Percentiles rank a stretch among this genome's conserved stretches.
Conservation (phyloP, 2,797 vertebrate genomes). For the Pterois miles region DNA sequence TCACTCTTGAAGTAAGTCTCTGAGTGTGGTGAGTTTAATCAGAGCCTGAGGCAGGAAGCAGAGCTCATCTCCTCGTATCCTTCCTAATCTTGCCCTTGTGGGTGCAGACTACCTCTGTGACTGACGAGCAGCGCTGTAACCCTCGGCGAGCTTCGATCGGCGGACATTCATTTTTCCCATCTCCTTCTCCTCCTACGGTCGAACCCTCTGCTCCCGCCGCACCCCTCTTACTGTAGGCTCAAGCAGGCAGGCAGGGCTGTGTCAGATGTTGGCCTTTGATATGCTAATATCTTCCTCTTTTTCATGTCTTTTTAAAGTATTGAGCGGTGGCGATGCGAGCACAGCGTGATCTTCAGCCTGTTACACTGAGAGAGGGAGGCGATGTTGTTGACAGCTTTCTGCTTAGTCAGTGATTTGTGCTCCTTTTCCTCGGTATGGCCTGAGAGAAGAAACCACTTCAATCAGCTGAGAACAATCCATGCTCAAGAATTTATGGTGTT, state of each 20-base stretch:
- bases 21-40: constrained; percentile 34
- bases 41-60: constrained; percentile 41
- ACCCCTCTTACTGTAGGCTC: constrained; percentile 14
- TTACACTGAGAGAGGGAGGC: constrained; percentile 4
- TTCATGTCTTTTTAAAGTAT: constrained; percentile 37
- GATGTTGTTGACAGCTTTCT: background rate
- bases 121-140: constrained; percentile 12
- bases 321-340: constrained; percentile 10
- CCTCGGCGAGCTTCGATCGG: background rate
- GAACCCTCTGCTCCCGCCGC: background rate
- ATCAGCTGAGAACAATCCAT: constrained; percentile 20
- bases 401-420: constrained; percentile 44
- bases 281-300: constrained; percentile 48
- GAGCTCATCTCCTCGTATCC: constrained; percentile 29
- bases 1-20: background rate
- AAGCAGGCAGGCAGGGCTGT: constrained; percentile 16
- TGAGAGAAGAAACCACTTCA: constrained; percentile 9
- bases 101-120: constrained; percentile 16
- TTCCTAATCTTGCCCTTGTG: constrained; percentile 42
- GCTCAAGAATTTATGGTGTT: background rate
- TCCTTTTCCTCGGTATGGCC: background rate
- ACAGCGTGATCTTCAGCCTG: constrained; percentile 8
- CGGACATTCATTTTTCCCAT: constrained; percentile 19
- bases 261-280: constrained; percentile 62
- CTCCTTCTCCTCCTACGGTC: constrained; percentile 12